Percentiles rank a stretch among this genome's conserved stretches.
Evolutionary conservation across 2,888 invertebrate species (phyloP).

Genomic region (Drosophila nigritarsus): DNA sequence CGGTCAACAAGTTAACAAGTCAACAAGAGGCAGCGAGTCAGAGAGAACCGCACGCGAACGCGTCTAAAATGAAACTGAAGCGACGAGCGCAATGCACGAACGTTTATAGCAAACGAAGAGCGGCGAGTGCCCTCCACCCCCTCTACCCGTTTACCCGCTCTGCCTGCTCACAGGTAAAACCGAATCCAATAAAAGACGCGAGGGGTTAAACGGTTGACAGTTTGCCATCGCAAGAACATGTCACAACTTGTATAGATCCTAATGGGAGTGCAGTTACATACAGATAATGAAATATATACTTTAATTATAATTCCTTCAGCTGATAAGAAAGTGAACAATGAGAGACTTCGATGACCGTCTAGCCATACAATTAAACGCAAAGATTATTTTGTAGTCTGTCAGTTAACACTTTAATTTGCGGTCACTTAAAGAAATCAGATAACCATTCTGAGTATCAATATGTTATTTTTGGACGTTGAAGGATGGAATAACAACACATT

Average conservation of each 20-base stretch:
- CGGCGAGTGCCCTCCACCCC: neutral
- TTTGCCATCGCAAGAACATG: neutral
- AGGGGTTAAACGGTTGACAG: neutral
- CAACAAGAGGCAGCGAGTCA: neutral
- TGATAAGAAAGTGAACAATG: constrained; percentile 32
- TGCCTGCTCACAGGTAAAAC: constrained; percentile 4
- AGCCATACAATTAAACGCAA: constrained; percentile 36
- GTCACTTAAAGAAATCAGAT: constrained; percentile 19
- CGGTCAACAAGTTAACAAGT: constrained; percentile 3
- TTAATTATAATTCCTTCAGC: constrained; percentile 2
- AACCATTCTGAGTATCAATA: neutral
- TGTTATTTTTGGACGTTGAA: neutral
- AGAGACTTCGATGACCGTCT: constrained; percentile 3
- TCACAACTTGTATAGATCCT: constrained; percentile 25
- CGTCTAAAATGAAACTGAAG: constrained; percentile 45
- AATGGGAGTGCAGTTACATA: neutral
- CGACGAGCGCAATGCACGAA: constrained; percentile 26
- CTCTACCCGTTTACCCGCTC: neutral
- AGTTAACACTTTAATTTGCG: neutral
- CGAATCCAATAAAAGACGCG: constrained; percentile 4
- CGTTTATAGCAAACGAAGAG: constrained; percentile 43
- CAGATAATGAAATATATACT: constrained; percentile 3
- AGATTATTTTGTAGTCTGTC: constrained; percentile 14
- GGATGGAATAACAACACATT: neutral
- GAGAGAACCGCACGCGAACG: constrained; percentile 52